Conservation (phyloP, 2,113 vertebrate species). For the Cettia cetti region DNA sequence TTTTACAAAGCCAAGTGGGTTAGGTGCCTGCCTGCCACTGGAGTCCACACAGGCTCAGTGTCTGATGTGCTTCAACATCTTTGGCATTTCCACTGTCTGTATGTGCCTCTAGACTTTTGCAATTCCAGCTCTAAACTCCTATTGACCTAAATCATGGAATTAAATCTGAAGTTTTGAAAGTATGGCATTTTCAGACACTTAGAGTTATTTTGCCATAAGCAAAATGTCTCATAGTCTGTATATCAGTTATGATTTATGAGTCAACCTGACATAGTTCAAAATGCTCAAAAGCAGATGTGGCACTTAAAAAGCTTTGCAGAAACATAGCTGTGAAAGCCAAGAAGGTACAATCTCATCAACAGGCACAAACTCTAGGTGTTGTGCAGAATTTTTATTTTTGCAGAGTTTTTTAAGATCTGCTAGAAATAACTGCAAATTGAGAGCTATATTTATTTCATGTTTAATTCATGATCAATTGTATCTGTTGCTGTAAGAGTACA, state of each 20-base stretch:
- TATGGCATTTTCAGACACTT: neutral
- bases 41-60: accelerated
- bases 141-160: neutral
- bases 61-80: neutral
- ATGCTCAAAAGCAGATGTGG: neutral
- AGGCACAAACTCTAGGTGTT: neutral
- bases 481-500: neutral
- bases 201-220: neutral
- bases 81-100: neutral
- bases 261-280: neutral
- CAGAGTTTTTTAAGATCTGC: neutral
- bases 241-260: neutral
- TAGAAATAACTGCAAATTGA: neutral
- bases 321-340: neutral
- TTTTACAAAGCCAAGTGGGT: neutral
- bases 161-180: neutral
- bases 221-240: neutral
- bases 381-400: neutral
- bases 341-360: neutral
- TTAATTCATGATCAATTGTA: neutral
- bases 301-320: neutral
- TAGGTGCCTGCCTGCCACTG: neutral
- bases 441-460: neutral
- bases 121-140: neutral
- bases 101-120: neutral